Evolutionary conservation across 1,140 invertebrate genomes (phyloP).

Genomic region (Scaptomyza pallida): DNA sequence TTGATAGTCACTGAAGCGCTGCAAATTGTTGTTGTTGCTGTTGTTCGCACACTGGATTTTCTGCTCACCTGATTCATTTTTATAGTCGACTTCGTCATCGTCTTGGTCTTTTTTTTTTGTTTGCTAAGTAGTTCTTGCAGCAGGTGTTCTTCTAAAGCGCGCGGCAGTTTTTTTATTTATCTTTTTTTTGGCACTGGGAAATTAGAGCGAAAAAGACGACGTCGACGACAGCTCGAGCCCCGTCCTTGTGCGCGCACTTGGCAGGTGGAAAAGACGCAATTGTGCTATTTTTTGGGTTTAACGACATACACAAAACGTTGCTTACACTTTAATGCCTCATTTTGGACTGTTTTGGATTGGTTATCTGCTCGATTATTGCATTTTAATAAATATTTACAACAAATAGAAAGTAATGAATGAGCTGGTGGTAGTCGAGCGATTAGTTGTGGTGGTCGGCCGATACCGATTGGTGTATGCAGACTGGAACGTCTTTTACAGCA

Average conservation of each 20-base stretch:
- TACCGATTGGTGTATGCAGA: not conserved
- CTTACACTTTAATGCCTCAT: slow-evolving; percentile 31
- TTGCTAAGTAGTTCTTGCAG: slow-evolving; percentile 18
- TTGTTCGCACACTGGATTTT: slow-evolving; percentile 34
- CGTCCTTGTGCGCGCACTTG: slow-evolving; percentile 43
- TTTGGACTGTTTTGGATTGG: slow-evolving; percentile 26
- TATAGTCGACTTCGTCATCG: slow-evolving; percentile 47
- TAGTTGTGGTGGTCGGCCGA: slow-evolving; percentile 28
- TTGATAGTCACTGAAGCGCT: slow-evolving; percentile 49
- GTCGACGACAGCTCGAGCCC: slow-evolving; percentile 11
- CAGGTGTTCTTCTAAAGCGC: slow-evolving; percentile 17
- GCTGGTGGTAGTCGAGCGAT: slow-evolving; percentile 38
- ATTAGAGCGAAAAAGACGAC: slow-evolving; percentile 53
- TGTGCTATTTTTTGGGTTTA: slow-evolving; percentile 2
- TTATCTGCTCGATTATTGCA: slow-evolving; percentile 30
- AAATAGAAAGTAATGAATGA: slow-evolving; percentile 73
- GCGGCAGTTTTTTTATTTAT: slow-evolving; percentile 5
- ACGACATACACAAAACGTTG: not conserved
- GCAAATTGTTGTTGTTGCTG: slow-evolving; percentile 22
- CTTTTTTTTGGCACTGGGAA: slow-evolving; percentile 63
- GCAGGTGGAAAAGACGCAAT: slow-evolving; percentile 26
- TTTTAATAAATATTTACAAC: slow-evolving; percentile 70
- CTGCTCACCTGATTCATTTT: slow-evolving; percentile 68
- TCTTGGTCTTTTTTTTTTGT: slow-evolving; percentile 10
- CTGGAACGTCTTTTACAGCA: slow-evolving; percentile 3